These are phyloP conservation scores for Xanthostigma xanthostigma DNA, from an alignment of 2,888 invertebrate species.

Conservation along the genomic window DNA sequence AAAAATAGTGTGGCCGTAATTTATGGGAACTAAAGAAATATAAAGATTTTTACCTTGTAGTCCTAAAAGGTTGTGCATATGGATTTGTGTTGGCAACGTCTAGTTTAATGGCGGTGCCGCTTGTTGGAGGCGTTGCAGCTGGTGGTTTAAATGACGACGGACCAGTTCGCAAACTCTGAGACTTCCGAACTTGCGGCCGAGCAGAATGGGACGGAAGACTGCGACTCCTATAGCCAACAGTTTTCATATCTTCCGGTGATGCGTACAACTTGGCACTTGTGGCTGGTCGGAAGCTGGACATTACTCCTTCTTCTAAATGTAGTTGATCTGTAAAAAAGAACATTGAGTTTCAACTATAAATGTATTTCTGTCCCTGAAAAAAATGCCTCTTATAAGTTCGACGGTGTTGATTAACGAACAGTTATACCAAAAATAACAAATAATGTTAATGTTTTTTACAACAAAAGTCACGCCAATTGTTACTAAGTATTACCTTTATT, in stretches of 20 bases:
- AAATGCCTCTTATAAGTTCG: no score
- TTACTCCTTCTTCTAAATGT: conserved; percentile 31
- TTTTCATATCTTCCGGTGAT: conserved; percentile 70
- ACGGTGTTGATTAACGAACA: no score
- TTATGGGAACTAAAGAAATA: no score
- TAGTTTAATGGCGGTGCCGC: conserved; percentile 22
- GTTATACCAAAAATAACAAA: no score
- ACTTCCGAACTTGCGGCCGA: conserved; percentile 42
- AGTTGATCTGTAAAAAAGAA: neutral
- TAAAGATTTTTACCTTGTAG: conserved; percentile 25
- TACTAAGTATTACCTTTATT: conserved; percentile 2
- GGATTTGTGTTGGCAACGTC: conserved; percentile 27
- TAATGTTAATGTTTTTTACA: no score
- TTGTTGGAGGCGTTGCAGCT: conserved; percentile 33
- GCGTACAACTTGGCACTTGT: conserved; percentile 77
- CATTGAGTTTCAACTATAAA: no score
- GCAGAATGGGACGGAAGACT: conserved; percentile 37
- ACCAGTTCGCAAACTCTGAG: conserved; percentile 41
- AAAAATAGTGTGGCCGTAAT: no score
- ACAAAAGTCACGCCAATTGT: neutral
- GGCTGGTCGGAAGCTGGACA: conserved; percentile 81
- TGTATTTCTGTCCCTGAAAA: no score
- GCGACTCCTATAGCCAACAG: conserved; percentile 47
- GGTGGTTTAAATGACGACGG: conserved; percentile 29
- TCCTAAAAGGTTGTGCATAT: conserved; percentile 41